phyloP scores from a whole-genome alignment of 2,888 invertebrate species.

The Eumacrocentrus americanus region DNA sequence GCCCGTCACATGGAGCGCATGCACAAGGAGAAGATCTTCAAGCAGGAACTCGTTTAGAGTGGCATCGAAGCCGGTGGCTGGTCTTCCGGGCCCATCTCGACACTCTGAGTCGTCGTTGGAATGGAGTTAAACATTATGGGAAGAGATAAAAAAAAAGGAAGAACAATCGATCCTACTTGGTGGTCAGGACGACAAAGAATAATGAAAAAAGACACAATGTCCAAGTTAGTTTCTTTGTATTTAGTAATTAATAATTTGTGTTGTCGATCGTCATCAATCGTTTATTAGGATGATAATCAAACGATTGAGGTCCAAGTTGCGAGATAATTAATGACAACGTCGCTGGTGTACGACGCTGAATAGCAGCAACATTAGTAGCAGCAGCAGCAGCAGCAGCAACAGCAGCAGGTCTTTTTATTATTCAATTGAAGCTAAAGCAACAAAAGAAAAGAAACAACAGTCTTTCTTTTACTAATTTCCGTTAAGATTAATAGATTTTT shows the following conservation, averaged over 20 bases:
- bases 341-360: conserved; percentile 41
- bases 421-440: conserved; percentile 40
- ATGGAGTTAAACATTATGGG: conserved; percentile 7
- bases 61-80: conserved; percentile 33
- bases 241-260: not conserved
- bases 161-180: not conserved
- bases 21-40: conserved; percentile 62
- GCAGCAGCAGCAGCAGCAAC: too few relatives aligned
- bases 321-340: conserved; percentile 18
- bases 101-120: conserved; percentile 28
- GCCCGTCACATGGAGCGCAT: conserved; percentile 63
- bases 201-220: not conserved
- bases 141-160: conserved; percentile 11
- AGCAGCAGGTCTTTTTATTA: conserved; percentile 31
- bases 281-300: too few relatives aligned
- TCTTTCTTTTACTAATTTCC: conserved; percentile 40
- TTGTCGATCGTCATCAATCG: not conserved
- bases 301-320: conserved; percentile 3
- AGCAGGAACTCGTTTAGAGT: conserved; percentile 57
- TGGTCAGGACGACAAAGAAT: not conserved
- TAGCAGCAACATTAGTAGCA: too few relatives aligned
- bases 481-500: conserved; percentile 29
- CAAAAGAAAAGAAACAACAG: conserved; percentile 14
- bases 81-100: conserved; percentile 35
- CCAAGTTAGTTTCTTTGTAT: not conserved